Evolutionary conservation across 2,888 invertebrate species (phyloP).

Genomic region (Stenodera caucasica): DNA sequence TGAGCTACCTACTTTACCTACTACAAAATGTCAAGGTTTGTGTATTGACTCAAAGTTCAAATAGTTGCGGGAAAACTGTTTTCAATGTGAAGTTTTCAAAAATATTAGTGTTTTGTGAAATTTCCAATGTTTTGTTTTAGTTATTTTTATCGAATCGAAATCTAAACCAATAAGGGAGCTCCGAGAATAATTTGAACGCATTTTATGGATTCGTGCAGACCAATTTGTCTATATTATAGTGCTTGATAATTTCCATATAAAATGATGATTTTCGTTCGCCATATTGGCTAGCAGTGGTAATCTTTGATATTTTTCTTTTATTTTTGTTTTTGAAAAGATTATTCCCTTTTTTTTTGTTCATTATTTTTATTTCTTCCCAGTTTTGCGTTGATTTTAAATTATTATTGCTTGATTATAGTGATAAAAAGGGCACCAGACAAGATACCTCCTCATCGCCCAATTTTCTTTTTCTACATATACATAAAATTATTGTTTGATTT

Average conservation of each 20-base stretch:
- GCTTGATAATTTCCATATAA: slow-evolving; percentile 53
- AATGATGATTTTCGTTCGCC: slow-evolving; percentile 46
- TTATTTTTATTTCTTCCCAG: not conserved
- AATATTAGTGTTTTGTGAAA: no score
- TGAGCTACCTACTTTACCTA: no score
- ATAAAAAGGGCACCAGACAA: not conserved
- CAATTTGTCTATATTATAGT: slow-evolving; percentile 54
- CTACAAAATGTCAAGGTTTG: no score
- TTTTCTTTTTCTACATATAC: not conserved
- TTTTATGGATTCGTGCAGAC: slow-evolving; percentile 53
- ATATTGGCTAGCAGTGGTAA: slow-evolving; percentile 23
- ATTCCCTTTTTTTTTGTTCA: no score
- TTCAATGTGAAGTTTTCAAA: no score
- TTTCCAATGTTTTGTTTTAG: no score
- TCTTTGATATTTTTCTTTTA: not conserved
- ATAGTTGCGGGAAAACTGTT: no score
- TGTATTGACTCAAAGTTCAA: no score
- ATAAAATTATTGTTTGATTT: slow-evolving; percentile 1
- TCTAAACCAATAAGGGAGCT: slow-evolving; percentile 51
- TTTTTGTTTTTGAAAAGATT: not conserved
- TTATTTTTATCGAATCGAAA: slow-evolving; percentile 47
- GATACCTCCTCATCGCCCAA: not conserved
- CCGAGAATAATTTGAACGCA: slow-evolving; percentile 47
- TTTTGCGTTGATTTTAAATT: not conserved
- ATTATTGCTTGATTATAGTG: slow-evolving; percentile 4